Evolutionary conservation across 2,113 vertebrate genomes (phyloP).

Genomic region (Aramus guarauna): DNA sequence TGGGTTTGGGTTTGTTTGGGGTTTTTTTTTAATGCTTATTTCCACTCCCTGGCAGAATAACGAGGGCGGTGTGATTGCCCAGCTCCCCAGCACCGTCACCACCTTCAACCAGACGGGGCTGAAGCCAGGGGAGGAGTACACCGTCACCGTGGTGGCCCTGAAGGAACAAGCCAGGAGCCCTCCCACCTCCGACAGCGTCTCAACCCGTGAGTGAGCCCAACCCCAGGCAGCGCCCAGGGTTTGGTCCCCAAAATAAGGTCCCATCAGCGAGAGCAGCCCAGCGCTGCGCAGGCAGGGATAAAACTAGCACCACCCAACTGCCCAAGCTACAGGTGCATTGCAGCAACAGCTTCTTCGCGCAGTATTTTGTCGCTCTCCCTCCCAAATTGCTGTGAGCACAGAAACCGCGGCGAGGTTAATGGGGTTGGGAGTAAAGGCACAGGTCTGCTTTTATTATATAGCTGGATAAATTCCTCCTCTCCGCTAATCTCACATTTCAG

Average conservation of each 20-base stretch:
- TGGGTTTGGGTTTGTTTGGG: too few species aligned
- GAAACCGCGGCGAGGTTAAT: background rate
- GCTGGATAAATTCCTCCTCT: background rate
- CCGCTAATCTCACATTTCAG: background rate
- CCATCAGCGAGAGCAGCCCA: background rate
- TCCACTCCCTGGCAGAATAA: slow-evolving; percentile 80
- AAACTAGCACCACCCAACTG: background rate
- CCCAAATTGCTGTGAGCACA: background rate
- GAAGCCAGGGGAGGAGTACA: slow-evolving; percentile 94
- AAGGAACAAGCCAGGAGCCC: slow-evolving; percentile 91
- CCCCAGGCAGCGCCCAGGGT: background rate
- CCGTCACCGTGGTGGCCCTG: slow-evolving; percentile 89
- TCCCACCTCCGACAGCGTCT: slow-evolving; percentile 84
- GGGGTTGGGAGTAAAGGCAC: background rate
- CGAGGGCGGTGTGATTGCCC: slow-evolving; percentile 93
- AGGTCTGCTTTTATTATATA: background rate
- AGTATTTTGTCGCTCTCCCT: background rate
- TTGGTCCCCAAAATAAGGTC: background rate
- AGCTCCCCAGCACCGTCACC: slow-evolving; percentile 93
- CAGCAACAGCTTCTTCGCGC: background rate
- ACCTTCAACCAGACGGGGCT: slow-evolving; percentile 93
- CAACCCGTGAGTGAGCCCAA: slow-evolving; percentile 81
- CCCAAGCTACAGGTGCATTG: background rate
- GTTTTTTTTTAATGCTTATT: background rate
- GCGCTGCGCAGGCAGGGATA: background rate